These are phyloP conservation scores for Rutilus rutilus DNA, from an alignment of 2,113 vertebrate species.

Conservation along the genomic window DNA sequence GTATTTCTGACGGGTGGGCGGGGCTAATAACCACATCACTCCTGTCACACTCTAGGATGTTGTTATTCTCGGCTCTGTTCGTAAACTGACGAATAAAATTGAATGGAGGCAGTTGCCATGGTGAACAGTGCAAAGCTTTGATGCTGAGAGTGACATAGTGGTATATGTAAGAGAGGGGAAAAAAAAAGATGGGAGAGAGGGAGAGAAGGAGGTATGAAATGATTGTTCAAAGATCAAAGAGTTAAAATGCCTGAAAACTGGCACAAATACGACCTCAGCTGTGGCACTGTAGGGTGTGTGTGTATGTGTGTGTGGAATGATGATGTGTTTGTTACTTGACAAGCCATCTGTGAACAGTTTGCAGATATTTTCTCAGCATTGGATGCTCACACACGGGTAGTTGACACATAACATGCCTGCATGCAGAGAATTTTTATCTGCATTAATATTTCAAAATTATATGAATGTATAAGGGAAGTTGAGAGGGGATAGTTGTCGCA, in stretches of 20 bases:
- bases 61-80: constrained; percentile 9
- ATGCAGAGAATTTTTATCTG: not conserved
- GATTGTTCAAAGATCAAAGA: constrained; percentile 40
- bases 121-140: constrained; percentile 27
- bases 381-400: constrained; percentile 7
- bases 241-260: constrained; percentile 55
- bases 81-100: constrained; percentile 1
- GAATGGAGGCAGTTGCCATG: constrained; percentile 16
- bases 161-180: not conserved
- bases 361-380: constrained; percentile 45
- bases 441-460: no score
- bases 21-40: not conserved
- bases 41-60: not conserved
- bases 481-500: not conserved
- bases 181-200: not conserved
- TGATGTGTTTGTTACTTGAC: constrained; percentile 52
- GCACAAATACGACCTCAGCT: constrained; percentile 60
- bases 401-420: not conserved
- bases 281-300: constrained; percentile 53
- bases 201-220: not conserved
- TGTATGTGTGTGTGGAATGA: constrained; percentile 15
- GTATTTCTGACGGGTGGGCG: constrained; percentile 9
- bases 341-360: constrained; percentile 56
- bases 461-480: not conserved
- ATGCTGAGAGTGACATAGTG: constrained; percentile 25